Percentiles rank a stretch among this genome's conserved stretches.
Evolutionary conservation across 2,888 invertebrate genomes (phyloP).

Genomic region (Hesperia comma): DNA sequence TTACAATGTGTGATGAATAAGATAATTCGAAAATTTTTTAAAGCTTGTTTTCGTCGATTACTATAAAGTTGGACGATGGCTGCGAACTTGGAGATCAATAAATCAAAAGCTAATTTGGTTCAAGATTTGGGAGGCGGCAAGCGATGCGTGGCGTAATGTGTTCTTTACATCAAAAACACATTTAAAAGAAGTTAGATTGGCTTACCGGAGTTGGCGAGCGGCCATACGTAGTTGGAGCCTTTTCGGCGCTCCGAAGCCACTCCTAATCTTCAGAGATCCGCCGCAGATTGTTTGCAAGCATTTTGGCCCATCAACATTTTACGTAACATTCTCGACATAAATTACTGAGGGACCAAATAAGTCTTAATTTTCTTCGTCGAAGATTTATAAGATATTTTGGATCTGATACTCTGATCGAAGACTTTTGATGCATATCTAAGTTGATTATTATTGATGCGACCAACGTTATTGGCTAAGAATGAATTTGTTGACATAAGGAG

Average conservation of each 20-base stretch:
- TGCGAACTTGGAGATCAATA: constrained; percentile 50
- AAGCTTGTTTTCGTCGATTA: constrained; percentile 44
- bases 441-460: not conserved
- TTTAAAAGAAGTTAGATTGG: constrained; percentile 84
- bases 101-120: constrained; percentile 80
- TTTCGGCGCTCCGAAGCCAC: constrained; percentile 72
- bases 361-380: constrained; percentile 20
- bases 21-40: constrained; percentile 43
- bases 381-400: constrained; percentile 13
- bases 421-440: not conserved
- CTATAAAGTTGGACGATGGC: constrained; percentile 28
- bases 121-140: constrained; percentile 67
- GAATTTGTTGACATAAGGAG: too few relatives aligned
- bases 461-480: not conserved
- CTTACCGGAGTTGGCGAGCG: constrained; percentile 79
- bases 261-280: constrained; percentile 78
- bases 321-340: constrained; percentile 69
- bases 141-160: constrained; percentile 77
- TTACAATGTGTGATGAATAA: constrained; percentile 15
- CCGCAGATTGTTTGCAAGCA: constrained; percentile 79
- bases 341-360: constrained; percentile 55
- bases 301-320: constrained; percentile 77
- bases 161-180: constrained; percentile 84
- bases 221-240: constrained; percentile 78
- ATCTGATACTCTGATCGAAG: not conserved